Conservation (phyloP, 2,888 invertebrate genomes). For the Omphaloscelis lunosa region DNA sequence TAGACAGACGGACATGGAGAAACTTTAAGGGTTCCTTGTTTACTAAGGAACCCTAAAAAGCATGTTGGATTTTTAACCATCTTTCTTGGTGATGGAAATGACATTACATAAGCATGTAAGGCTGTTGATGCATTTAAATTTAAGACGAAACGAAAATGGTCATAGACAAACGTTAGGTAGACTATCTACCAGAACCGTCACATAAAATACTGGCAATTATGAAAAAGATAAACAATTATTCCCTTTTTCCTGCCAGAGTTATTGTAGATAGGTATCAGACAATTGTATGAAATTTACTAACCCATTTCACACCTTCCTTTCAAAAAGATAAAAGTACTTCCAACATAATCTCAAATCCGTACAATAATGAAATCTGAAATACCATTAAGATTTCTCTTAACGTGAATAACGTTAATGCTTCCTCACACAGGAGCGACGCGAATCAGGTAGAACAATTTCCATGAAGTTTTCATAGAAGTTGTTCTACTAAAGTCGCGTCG, state of each 20-base stretch:
- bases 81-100: not conserved
- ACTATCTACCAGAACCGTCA: not conserved
- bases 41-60: no score
- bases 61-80: not conserved
- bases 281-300: slow-evolving; percentile 33
- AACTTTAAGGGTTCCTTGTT: no score
- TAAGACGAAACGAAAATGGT: not conserved
- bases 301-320: slow-evolving; percentile 38
- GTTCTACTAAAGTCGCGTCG: not conserved
- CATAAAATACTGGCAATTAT: not conserved
- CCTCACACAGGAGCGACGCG: not conserved
- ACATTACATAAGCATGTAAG: no score
- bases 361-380: slow-evolving; percentile 37
- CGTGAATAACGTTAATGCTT: slow-evolving; percentile 25
- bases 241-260: not conserved
- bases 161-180: not conserved
- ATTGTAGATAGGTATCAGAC: not conserved
- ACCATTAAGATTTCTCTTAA: slow-evolving; percentile 39
- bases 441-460: not conserved
- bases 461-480: not conserved
- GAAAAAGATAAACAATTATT: not conserved
- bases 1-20: no score
- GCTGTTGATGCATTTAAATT: no score
- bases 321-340: slow-evolving; percentile 36
- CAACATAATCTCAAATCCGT: slow-evolving; percentile 19